phyloP scores from a whole-genome alignment of 1,140 invertebrate species.

The Ephestia elutella region DNA sequence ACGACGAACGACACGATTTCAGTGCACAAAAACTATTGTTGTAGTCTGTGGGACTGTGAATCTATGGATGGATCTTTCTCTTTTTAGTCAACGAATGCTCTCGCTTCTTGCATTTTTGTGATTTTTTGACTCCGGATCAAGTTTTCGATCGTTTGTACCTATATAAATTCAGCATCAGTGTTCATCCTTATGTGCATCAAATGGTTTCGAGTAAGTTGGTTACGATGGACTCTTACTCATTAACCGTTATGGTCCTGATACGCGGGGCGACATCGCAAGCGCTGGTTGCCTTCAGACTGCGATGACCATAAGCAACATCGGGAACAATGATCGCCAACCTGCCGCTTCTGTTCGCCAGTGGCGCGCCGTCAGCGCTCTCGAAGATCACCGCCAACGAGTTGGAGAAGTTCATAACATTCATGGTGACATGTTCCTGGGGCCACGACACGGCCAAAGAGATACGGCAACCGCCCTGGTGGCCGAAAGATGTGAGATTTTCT shows the following conservation, averaged over 20 bases:
- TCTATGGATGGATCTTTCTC: slow-evolving; percentile 59
- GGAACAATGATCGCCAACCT: slow-evolving; percentile 78
- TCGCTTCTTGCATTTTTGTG: slow-evolving; percentile 44
- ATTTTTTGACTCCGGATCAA: slow-evolving; percentile 31
- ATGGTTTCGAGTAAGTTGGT: slow-evolving; percentile 16
- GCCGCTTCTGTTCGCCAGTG: slow-evolving; percentile 80
- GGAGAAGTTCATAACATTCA: slow-evolving; percentile 82
- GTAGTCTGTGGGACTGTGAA: slow-evolving; percentile 39
- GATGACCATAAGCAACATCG: slow-evolving; percentile 61
- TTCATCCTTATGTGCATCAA: slow-evolving; percentile 20
- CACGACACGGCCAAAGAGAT: slow-evolving; percentile 77
- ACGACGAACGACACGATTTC: too few relatives aligned
- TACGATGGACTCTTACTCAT: slow-evolving; percentile 37
- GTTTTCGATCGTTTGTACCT: slow-evolving; percentile 23
- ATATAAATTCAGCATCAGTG: slow-evolving; percentile 9
- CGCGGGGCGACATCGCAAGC: slow-evolving; percentile 53
- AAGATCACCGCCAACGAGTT: slow-evolving; percentile 77
- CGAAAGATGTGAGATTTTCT: slow-evolving; percentile 77
- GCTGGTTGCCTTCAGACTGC: slow-evolving; percentile 43
- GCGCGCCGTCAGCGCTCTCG: slow-evolving; percentile 79
- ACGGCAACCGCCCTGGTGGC: slow-evolving; percentile 80
- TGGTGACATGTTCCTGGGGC: slow-evolving; percentile 83
- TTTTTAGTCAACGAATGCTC: slow-evolving; percentile 59
- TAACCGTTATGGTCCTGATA: slow-evolving; percentile 45
- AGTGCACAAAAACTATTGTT: slow-evolving; percentile 12